Percentiles rank a stretch among this genome's conserved stretches.
Evolutionary conservation across 2,113 vertebrate genomes (phyloP).

Genomic region (Neogobius melanostomus): DNA sequence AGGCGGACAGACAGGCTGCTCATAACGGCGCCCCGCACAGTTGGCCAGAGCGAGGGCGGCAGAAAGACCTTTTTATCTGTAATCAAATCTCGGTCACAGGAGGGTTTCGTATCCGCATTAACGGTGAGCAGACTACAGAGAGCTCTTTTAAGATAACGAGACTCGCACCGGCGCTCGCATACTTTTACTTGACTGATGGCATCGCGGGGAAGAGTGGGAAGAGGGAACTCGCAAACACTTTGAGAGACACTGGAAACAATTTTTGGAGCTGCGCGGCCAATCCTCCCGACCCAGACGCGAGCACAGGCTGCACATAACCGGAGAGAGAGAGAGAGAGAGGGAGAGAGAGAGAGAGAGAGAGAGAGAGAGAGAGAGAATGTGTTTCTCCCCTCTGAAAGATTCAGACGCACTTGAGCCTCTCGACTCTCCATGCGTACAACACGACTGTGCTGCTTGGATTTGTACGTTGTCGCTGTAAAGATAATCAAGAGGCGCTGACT

Average conservation of each 20-base stretch:
- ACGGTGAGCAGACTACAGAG: conserved; percentile 24
- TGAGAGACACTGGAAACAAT: conserved; percentile 23
- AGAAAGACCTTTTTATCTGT: conserved; percentile 52
- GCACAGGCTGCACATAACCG: conserved; percentile 32
- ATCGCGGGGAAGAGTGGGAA: neutral
- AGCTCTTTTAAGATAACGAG: conserved; percentile 6
- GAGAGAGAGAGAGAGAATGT: conserved; percentile 1
- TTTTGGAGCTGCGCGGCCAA: conserved; percentile 39
- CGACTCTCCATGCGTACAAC: conserved; percentile 40
- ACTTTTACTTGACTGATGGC: conserved; percentile 37
- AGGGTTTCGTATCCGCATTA: neutral
- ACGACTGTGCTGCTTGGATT: conserved; percentile 41
- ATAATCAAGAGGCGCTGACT: conserved; percentile 25
- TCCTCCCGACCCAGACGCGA: conserved; percentile 26
- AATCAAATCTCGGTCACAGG: conserved; percentile 46
- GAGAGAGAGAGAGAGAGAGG: neutral
- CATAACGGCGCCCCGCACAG: conserved; percentile 30
- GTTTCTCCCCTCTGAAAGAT: conserved; percentile 41
- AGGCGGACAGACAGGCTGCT: conserved; percentile 26
- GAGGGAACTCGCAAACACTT: neutral
- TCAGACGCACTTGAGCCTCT: conserved; percentile 53
- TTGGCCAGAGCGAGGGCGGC: conserved; percentile 35
- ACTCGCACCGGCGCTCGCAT: conserved; percentile 14
- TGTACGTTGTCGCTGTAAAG: neutral
- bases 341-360: neutral